A percentile compares a stretch with the other conserved stretches of the same genome.
These are phyloP conservation scores for Pseudorasbora parva DNA, from an alignment of 2,113 vertebrate genomes.

Conservation along the genomic window DNA sequence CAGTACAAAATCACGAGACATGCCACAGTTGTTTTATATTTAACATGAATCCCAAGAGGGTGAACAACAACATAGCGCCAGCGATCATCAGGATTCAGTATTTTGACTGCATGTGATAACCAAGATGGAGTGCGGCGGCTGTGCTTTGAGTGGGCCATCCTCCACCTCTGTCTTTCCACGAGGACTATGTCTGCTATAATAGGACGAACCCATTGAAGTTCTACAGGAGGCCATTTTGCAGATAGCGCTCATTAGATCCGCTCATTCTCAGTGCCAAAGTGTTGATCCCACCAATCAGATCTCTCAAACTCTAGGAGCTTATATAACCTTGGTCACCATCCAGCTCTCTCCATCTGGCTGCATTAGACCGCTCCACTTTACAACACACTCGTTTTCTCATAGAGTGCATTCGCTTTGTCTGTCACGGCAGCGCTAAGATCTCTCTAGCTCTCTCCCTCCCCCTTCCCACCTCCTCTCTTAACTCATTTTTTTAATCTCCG, in stretches of 20 bases:
- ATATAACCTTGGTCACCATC: constrained; percentile 53
- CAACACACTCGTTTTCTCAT: constrained; percentile 60
- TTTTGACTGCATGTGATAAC: constrained; percentile 5
- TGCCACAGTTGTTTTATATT: background rate
- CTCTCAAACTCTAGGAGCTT: constrained; percentile 50
- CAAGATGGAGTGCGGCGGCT: constrained; percentile 14
- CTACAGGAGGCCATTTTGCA: constrained; percentile 48
- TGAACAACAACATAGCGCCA: background rate
- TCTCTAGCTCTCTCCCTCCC: constrained; percentile 23
- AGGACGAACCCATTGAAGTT: constrained; percentile 44
- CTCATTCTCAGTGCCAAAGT: constrained; percentile 39
- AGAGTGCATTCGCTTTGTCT: constrained; percentile 53
- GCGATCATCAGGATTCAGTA: constrained; percentile 1
- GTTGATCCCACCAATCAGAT: constrained; percentile 50
- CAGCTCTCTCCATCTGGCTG: constrained; percentile 69
- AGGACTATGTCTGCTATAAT: constrained; percentile 28
- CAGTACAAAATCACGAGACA: background rate
- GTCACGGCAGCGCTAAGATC: constrained; percentile 59
- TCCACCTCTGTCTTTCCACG: constrained; percentile 10
- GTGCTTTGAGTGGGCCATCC: background rate
- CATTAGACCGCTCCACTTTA: constrained; percentile 62
- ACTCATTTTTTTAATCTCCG: constrained; percentile 40
- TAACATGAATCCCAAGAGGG: background rate
- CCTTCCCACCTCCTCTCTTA: constrained; percentile 25
- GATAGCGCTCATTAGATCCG: constrained; percentile 48